Conservation (phyloP, 2,113 vertebrate species). For the Pelodiscus sinensis region DNA sequence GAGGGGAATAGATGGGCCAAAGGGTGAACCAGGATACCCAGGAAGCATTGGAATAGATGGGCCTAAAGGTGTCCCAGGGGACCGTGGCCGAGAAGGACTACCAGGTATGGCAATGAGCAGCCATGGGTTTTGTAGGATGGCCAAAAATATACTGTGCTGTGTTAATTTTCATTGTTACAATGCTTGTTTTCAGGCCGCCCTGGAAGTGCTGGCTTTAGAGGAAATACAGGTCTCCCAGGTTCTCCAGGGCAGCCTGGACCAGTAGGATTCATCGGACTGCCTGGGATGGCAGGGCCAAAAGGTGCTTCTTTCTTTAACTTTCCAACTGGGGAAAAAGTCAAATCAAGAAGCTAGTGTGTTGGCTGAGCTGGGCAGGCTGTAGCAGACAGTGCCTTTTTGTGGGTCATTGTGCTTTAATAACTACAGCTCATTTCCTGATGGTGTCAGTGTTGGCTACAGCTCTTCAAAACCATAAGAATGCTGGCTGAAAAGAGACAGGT, state of each 20-base stretch:
- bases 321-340: background rate
- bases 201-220: constrained; percentile 83
- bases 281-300: constrained; percentile 83
- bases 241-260: constrained; percentile 80
- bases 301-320: constrained; percentile 72
- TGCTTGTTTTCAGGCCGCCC: constrained; percentile 76
- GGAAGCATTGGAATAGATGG: constrained; percentile 83
- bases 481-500: background rate
- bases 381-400: background rate
- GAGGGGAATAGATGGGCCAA: constrained; percentile 77
- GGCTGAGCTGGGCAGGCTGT: background rate
- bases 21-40: constrained; percentile 83
- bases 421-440: constrained; percentile 21
- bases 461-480: background rate
- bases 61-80: constrained; percentile 84
- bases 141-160: background rate
- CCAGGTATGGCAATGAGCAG: constrained; percentile 75
- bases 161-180: background rate
- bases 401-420: constrained; percentile 18
- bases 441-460: background rate
- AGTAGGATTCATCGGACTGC: constrained; percentile 76
- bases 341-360: background rate
- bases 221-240: constrained; percentile 83
- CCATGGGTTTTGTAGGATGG: background rate
- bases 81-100: constrained; percentile 84